These are phyloP conservation scores for Pempheris klunzingeri DNA, from an alignment of 2,797 vertebrate genomes.

Conservation along the genomic window DNA sequence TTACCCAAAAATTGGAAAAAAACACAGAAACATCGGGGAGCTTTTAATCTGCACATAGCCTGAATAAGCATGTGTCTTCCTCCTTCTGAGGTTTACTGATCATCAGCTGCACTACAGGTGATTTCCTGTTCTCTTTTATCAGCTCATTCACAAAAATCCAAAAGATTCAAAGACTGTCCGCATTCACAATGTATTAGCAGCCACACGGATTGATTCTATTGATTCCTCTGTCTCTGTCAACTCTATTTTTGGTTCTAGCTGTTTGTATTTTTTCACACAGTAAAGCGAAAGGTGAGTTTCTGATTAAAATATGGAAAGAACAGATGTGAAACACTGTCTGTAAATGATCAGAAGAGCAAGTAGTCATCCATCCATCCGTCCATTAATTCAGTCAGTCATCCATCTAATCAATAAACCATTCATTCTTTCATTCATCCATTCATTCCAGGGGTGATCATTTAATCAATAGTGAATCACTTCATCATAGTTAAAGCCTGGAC, in stretches of 20 bases:
- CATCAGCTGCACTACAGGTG: neutral
- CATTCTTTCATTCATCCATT: neutral
- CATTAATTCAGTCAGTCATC: neutral
- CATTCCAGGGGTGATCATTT: no score
- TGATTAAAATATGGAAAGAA: neutral
- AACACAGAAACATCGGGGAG: neutral
- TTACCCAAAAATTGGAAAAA: neutral
- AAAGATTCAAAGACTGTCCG: conserved; percentile 57
- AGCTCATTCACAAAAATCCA: conserved; percentile 50
- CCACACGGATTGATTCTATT: conserved; percentile 1
- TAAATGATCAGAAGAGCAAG: no score
- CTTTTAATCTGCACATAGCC: neutral
- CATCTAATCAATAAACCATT: no score
- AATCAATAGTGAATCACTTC: no score
- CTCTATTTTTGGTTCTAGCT: neutral
- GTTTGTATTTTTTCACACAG: neutral
- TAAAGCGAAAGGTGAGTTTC: neutral
- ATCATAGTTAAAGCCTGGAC: no score
- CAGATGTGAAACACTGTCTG: no score
- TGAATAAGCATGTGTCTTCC: neutral
- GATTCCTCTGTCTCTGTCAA: neutral
- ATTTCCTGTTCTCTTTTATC: conserved; percentile 32
- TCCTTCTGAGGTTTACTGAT: conserved; percentile 8
- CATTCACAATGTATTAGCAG: conserved; percentile 2
- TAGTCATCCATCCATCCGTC: no score